Evolutionary conservation across 2,797 vertebrate genomes (phyloP).

Genomic region (Rhadinocentrus ornatus): DNA sequence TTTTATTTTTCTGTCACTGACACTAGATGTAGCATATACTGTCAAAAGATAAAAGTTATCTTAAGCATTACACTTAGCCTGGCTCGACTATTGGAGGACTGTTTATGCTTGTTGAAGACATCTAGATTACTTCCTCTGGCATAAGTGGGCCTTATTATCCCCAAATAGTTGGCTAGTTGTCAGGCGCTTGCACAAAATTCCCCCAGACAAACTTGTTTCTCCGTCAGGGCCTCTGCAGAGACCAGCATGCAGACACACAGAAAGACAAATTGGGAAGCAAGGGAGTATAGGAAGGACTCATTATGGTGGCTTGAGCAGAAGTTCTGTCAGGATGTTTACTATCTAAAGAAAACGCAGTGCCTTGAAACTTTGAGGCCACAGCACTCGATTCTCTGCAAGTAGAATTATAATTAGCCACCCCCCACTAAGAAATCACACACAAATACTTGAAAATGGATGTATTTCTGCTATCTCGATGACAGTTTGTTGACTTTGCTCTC

Average conservation of each 20-base stretch:
- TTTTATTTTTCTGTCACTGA: slow-evolving; percentile 4
- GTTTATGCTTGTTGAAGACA: slow-evolving; percentile 47
- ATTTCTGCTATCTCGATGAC: slow-evolving; percentile 30
- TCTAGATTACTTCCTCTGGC: slow-evolving; percentile 60
- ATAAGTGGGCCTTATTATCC: slow-evolving; percentile 74
- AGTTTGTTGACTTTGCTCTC: slow-evolving; percentile 36
- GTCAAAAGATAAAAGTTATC: slow-evolving; percentile 46
- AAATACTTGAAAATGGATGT: slow-evolving; percentile 13
- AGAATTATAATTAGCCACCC: slow-evolving; percentile 59
- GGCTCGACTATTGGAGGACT: slow-evolving; percentile 44
- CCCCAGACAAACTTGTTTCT: slow-evolving; percentile 49
- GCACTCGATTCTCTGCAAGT: slow-evolving; percentile 32
- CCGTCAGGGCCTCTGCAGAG: slow-evolving; percentile 47
- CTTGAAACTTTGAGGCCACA: slow-evolving; percentile 55
- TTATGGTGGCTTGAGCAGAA: slow-evolving; percentile 50
- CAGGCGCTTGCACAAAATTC: slow-evolving; percentile 51
- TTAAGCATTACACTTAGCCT: slow-evolving; percentile 35
- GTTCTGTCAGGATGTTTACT: slow-evolving; percentile 51
- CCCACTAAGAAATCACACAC: slow-evolving; percentile 36
- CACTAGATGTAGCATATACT: slow-evolving; percentile 5
- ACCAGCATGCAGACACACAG: slow-evolving; percentile 42
- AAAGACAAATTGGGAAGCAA: slow-evolving; percentile 28
- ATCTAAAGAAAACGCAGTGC: slow-evolving; percentile 49
- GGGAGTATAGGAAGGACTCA: slow-evolving; percentile 51
- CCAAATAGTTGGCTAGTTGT: slow-evolving; percentile 63